Conservation (phyloP, 2,888 invertebrate genomes). For the Melipona beecheii region DNA sequence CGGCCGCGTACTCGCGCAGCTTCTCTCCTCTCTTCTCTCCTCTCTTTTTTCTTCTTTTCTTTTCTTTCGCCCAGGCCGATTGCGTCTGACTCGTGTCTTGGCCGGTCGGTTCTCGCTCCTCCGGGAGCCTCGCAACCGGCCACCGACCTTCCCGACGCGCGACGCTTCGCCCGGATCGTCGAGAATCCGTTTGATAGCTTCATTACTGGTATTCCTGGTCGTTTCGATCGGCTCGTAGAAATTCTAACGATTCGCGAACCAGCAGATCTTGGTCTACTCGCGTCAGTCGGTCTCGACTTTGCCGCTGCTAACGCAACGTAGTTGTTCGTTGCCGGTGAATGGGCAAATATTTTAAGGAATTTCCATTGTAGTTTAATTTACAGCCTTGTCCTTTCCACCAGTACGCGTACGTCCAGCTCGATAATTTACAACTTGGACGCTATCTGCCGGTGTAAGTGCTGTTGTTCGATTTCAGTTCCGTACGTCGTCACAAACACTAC, state of each 20-base stretch:
- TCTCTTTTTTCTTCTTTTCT: not conserved
- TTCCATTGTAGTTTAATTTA: not conserved
- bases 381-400: not conserved
- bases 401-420: not conserved
- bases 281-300: too few relatives aligned
- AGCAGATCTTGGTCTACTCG: not conserved
- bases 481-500: not conserved
- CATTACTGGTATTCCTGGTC: constrained; percentile 18
- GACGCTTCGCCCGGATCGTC: constrained; percentile 9
- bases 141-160: not conserved
- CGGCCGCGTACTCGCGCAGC: constrained; percentile 41
- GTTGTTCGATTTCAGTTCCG: not conserved
- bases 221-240: constrained; percentile 9
- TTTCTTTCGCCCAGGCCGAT: constrained; percentile 44
- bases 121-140: not conserved
- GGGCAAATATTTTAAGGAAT: not conserved
- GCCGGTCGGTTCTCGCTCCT: constrained; percentile 8
- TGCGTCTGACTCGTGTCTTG: constrained; percentile 36
- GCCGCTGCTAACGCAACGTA: too few relatives aligned
- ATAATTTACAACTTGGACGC: not conserved
- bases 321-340: not conserved
- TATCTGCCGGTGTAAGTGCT: not conserved
- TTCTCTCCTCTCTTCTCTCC: constrained; percentile 61
- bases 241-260: not conserved
- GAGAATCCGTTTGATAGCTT: constrained; percentile 31